Percentiles rank a stretch among this genome's conserved stretches.
phyloP scores from a whole-genome alignment of 2,797 vertebrate genomes.

The Notamacropus eugenii region DNA sequence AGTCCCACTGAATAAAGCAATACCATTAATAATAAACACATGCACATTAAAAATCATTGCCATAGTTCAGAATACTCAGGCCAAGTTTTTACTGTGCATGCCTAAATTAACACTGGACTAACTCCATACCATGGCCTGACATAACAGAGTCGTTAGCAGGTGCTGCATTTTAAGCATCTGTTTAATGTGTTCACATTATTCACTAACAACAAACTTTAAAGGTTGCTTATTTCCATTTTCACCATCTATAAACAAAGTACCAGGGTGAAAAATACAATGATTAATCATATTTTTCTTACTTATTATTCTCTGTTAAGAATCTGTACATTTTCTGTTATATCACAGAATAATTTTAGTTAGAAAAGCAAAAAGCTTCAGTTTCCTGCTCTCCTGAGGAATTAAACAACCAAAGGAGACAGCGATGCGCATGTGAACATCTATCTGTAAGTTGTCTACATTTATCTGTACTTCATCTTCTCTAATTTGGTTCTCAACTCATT shows the following conservation, averaged over 20 bases:
- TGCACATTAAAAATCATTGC: constrained; percentile 43
- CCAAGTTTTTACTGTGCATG: background rate
- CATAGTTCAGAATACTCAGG: constrained; percentile 40
- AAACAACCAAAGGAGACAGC: background rate
- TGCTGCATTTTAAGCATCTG: constrained; percentile 27
- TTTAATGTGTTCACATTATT: constrained; percentile 31
- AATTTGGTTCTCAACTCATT: background rate
- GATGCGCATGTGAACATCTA: background rate
- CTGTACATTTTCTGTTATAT: constrained; percentile 30
- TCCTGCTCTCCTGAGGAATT: constrained; percentile 17
- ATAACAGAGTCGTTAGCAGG: background rate
- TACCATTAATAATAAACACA: constrained; percentile 40
- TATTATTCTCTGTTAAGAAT: constrained; percentile 32
- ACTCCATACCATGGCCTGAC: constrained; percentile 38
- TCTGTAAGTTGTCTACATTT: background rate
- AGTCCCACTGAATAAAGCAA: constrained; percentile 38
- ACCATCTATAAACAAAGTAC: background rate
- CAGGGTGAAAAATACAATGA: constrained; percentile 10
- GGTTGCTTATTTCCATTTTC: constrained; percentile 48
- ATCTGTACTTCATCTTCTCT: background rate
- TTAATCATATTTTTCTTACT: constrained; percentile 41
- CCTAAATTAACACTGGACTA: constrained; percentile 32
- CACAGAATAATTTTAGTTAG: constrained; percentile 7
- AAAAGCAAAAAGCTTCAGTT: constrained; percentile 22
- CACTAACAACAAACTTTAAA: constrained; percentile 2